Percentiles rank a stretch among this genome's conserved stretches.
Conservation (phyloP, 2,113 vertebrate species). For the Eulemur rufifrons region DNA sequence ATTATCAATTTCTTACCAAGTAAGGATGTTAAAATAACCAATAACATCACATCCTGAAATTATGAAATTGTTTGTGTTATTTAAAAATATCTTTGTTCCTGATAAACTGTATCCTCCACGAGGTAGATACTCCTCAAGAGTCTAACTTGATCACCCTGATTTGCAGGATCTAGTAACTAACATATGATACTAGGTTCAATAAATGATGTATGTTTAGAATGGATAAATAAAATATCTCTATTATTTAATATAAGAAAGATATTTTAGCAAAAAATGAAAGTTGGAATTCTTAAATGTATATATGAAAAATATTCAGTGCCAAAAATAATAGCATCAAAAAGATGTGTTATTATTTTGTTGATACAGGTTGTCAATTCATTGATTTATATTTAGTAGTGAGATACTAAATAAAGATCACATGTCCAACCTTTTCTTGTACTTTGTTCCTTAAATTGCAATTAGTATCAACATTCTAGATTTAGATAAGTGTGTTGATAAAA, state of each 20-base stretch:
- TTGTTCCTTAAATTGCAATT: neutral
- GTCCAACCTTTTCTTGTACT: neutral
- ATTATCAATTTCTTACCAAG: neutral
- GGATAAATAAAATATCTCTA: neutral
- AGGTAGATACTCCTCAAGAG: neutral
- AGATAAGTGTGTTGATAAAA: neutral
- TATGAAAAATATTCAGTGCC: neutral
- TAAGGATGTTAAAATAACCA: neutral
- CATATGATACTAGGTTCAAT: neutral
- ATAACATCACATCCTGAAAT: neutral
- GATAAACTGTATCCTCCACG: neutral
- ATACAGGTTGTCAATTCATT: neutral
- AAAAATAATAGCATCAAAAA: neutral
- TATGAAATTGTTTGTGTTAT: neutral
- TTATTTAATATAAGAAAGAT: neutral
- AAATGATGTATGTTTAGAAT: neutral
- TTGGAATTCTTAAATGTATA: neutral
- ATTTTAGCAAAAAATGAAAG: neutral
- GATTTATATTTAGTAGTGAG: neutral
- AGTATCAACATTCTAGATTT: neutral
- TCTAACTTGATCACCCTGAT: neutral
- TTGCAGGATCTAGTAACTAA: neutral
- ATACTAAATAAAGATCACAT: neutral
- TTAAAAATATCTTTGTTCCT: neutral
- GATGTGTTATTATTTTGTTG: neutral